Evolutionary conservation across 2,888 invertebrate species (phyloP).

Genomic region (Callinectes sapidus): DNA sequence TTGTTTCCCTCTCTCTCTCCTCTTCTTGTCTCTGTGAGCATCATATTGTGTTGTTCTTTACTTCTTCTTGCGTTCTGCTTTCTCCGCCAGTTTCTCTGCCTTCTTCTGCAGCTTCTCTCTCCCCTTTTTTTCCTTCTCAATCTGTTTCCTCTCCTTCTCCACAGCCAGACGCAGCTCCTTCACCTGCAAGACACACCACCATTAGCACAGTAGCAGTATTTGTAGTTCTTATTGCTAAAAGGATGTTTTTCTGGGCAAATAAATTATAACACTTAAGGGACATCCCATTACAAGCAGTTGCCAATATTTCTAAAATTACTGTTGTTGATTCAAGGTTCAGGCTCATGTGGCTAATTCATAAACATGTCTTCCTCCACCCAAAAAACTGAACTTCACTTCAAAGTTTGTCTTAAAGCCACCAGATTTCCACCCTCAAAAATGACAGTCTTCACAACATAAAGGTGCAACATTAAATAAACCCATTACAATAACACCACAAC

Average conservation of each 20-base stretch:
- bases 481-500: neutral
- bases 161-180: constrained; percentile 88
- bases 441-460: too few relatives aligned
- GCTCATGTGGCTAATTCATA: too few relatives aligned
- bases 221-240: too few relatives aligned
- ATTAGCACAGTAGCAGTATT: neutral
- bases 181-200: constrained; percentile 76
- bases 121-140: constrained; percentile 89
- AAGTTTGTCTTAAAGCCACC: too few relatives aligned
- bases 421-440: too few relatives aligned
- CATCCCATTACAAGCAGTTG: too few relatives aligned
- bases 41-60: neutral
- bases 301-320: too few relatives aligned
- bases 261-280: too few relatives aligned
- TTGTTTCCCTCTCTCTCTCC: constrained; percentile 87
- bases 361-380: too few relatives aligned
- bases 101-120: constrained; percentile 90
- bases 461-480: neutral
- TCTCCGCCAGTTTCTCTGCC: constrained; percentile 82
- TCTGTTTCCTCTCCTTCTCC: constrained; percentile 80
- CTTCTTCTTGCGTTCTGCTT: constrained; percentile 72
- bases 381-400: too few relatives aligned
- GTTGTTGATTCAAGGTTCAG: too few relatives aligned
- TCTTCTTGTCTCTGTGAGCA: constrained; percentile 80
- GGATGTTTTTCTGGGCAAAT: too few relatives aligned